Conservation (phyloP, 2,113 vertebrate species). For the Epinephelus cyanopodus region DNA sequence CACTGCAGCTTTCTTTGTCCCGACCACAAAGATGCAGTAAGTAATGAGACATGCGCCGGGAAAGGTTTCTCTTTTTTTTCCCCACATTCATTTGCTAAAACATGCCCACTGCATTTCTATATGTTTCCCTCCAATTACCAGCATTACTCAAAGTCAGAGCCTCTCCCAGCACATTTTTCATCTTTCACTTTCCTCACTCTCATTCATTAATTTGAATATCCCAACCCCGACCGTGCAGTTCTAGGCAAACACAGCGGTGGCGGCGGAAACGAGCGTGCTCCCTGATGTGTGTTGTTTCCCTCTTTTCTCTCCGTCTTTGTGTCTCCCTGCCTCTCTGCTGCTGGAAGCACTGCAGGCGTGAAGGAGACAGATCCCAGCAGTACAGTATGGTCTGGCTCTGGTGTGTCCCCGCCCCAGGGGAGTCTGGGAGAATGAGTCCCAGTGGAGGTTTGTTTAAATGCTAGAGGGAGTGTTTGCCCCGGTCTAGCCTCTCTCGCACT, state of each 20-base stretch:
- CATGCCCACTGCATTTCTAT: conserved; percentile 76
- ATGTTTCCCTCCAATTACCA: conserved; percentile 81
- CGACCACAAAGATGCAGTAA: conserved; percentile 62
- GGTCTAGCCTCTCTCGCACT: conserved; percentile 64
- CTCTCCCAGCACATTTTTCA: conserved; percentile 76
- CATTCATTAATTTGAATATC: conserved; percentile 82
- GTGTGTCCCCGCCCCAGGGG: conserved; percentile 72
- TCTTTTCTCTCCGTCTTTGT: conserved; percentile 24
- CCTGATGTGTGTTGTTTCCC: conserved; percentile 60
- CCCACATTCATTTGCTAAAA: conserved; percentile 75
- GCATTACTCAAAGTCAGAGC: conserved; percentile 84
- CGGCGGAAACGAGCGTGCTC: conserved; percentile 40
- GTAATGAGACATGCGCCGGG: conserved; percentile 68
- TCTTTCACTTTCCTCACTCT: conserved; percentile 77
- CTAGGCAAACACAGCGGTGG: conserved; percentile 61
- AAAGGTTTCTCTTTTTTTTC: not conserved
- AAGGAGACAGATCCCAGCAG: conserved; percentile 72
- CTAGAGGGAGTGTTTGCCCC: conserved; percentile 79
- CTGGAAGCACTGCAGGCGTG: conserved; percentile 48
- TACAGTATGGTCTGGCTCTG: conserved; percentile 57
- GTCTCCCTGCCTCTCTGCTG: conserved; percentile 32
- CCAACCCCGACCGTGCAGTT: conserved; percentile 51
- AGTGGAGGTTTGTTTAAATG: conserved; percentile 81
- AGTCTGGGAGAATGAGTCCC: conserved; percentile 81
- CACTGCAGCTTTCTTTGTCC: conserved; percentile 69